These are phyloP conservation scores for Catocala fraxini DNA, from an alignment of 2,888 invertebrate species.

Conservation along the genomic window DNA sequence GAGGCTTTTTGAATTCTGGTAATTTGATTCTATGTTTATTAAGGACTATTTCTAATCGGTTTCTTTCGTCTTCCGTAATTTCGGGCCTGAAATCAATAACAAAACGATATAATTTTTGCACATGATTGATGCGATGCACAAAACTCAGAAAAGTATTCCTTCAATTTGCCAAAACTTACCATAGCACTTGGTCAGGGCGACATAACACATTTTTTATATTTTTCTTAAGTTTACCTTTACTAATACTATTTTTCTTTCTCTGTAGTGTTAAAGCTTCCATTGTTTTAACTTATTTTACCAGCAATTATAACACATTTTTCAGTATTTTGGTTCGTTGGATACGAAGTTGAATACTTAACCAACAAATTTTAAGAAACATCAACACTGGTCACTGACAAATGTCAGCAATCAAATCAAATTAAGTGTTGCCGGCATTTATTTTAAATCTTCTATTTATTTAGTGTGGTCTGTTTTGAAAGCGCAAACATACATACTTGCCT, in stretches of 20 bases:
- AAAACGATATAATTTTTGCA: too few species aligned
- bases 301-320: neutral
- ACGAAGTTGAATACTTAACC: too few species aligned
- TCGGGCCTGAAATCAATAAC: slow-evolving; percentile 64
- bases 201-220: slow-evolving; percentile 80
- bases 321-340: too few species aligned
- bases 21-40: slow-evolving; percentile 64
- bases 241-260: slow-evolving; percentile 68
- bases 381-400: too few species aligned
- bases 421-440: too few species aligned
- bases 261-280: slow-evolving; percentile 70
- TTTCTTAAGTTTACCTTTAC: slow-evolving; percentile 80
- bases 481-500: too few species aligned
- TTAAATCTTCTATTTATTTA: too few species aligned
- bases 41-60: slow-evolving; percentile 55
- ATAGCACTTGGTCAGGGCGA: slow-evolving; percentile 74
- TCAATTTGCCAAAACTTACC: slow-evolving; percentile 58
- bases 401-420: too few species aligned
- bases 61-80: slow-evolving; percentile 59
- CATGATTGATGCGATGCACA: too few species aligned
- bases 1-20: slow-evolving; percentile 71
- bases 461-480: too few species aligned
- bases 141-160: too few species aligned
- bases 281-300: slow-evolving; percentile 2
- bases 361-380: too few species aligned